Base-by-base conservation (phyloP, 2,888 invertebrate genomes). In the Prenolepis imparis region DNA sequence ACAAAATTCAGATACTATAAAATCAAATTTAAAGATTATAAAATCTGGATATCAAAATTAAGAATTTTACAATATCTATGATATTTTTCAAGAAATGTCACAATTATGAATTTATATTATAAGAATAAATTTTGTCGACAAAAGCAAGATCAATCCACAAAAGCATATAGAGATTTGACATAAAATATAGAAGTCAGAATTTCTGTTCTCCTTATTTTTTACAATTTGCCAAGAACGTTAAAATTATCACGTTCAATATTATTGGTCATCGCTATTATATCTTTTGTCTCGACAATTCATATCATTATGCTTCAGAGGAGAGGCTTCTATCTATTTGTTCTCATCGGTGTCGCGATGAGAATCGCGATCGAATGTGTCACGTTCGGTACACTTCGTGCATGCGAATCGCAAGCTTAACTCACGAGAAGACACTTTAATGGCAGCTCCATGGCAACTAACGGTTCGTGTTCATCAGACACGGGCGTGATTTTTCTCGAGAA, bases 381-480 rank as follows among this genome's bases (percentile, higher is more conserved):
- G 86, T 88, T 83, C 66, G 57, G 66, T 67, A 82, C 83, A 75
- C 77, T 83, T 55, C 75, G 67, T 73, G 86, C 83, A 89, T 87
- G 83, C 88, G 84, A 86, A 87, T 88, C 86, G 89, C 87, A 84
- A 87, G 87, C 89, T 90, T 87, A 89, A 86, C 88, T 89, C 87
- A 82, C 82, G 85, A 83, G 85, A 85, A 83, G 86, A 86, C 88
- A 81, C 86, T 90, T 80, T 90, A 88, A 92, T 92, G 90, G 86
- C 88, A 83, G 57, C 68, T 84, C 66, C 55, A 12, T 63, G 68
- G 67, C 87, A 81, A 82, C 84, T 91, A 89, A 86, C 88, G 88
- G 87, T 88, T 81, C 28, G 70, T 87, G 74, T 81, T 28, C 59
- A 77, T 78, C 78, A 59, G 78, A 44, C 59, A 70, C 68, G 44